Percentiles rank a stretch among this genome's conserved stretches.
phyloP scores from a whole-genome alignment of 2,113 vertebrate genomes.

The Cygnus atratus region DNA sequence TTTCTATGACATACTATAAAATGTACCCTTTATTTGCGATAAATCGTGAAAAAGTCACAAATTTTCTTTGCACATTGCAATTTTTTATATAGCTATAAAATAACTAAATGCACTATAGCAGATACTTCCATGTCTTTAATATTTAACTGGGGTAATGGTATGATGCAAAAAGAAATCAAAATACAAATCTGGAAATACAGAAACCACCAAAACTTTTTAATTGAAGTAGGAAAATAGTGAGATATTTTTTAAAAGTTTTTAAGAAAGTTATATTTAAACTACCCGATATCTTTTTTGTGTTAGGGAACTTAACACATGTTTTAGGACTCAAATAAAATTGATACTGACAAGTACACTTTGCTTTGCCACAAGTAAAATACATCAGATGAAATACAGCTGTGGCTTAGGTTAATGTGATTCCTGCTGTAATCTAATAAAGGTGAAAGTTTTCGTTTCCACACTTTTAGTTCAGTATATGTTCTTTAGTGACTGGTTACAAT shows the following conservation, averaged over 20 bases:
- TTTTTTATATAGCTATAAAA: background rate
- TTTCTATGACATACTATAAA: background rate
- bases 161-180: background rate
- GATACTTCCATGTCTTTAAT: background rate
- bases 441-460: background rate
- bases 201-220: background rate
- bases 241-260: background rate
- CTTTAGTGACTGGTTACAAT: background rate
- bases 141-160: background rate
- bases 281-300: background rate
- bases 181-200: background rate
- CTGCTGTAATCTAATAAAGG: background rate
- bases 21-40: background rate
- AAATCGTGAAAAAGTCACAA: background rate
- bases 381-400: background rate
- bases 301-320: background rate
- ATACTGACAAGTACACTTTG: background rate
- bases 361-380: background rate
- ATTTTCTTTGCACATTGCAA: background rate
- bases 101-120: background rate
- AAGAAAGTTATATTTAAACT: background rate
- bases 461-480: background rate
- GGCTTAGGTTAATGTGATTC: background rate
- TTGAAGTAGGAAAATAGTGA: background rate
- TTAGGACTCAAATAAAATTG: background rate